Base-by-base conservation (phyloP, 2,797 vertebrate genomes). In the Echeneis naucrates region DNA sequence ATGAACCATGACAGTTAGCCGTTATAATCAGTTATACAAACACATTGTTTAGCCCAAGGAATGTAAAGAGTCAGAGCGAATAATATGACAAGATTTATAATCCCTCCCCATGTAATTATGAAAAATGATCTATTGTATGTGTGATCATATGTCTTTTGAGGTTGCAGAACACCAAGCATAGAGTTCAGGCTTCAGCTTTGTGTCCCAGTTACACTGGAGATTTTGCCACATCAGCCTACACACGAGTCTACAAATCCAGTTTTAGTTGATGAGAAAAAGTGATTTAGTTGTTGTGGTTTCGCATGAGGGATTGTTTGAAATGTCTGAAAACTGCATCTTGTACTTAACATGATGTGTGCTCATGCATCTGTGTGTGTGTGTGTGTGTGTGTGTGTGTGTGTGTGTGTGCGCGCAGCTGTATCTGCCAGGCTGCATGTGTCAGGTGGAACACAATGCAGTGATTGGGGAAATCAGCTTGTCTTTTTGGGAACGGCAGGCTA, bases 381-480 rank as follows among this genome's bases (percentile, higher is more conserved):
- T 61, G 37, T 62, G 62, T 48, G 70, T 75, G 57, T 76, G 60
- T 48, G 51, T 53, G 19, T 62, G 35, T 55, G 27, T 17, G 52
- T 35, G 19, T 33, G 23, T 40, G 61, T 73, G 50, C 75, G 35
- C 60, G 6, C 47, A 27, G 60, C 57, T 66, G 30, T 51, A 14
- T 56, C 56, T 71, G 21, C 50, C 59, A 70, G 67, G 58, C 14
- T 60, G 66, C 40, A 51, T 47, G 61, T 24, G 14, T 81, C 78
- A 85, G 69, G 76, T 83, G 74, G 63, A 85, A 81, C 75, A 53
- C 89, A 93, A 93, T 89, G 69, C 72, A 72, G 82, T 91, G 90
- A 93, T 93, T 92, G 78, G 83, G 75, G 84, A 91, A 92, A 94
- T 93, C 88, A 94, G 84, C 82, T 84, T 77, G 80, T 62, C 81